These are phyloP conservation scores for sheep (Ovis aries) DNA, from an alignment of 2,113 vertebrate genomes.

Conservation along the genomic window ARS-UI_Ramb_v3.0 NC_056080.1:104908501-104909000, in stretches of 20 bases:
- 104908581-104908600: background rate
- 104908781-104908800: background rate
- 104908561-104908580: background rate
- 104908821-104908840: background rate
- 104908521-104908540: background rate
- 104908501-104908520: background rate
- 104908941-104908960: background rate
- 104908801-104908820: background rate
- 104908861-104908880: background rate
- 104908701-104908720: background rate
- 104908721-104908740: slow-evolving; percentile 31
- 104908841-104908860: background rate
- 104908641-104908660: background rate
- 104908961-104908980: background rate
- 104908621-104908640: background rate
- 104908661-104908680: background rate
- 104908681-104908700: slow-evolving; percentile 6
- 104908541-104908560: slow-evolving; percentile 19
- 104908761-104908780: background rate
- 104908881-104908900: background rate
- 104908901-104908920: slow-evolving; percentile 4
- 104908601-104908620: slow-evolving; percentile 19
- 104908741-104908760: background rate
- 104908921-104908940: background rate
- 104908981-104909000: background rate